phyloP scores from a whole-genome alignment of 2,113 vertebrate genomes.

The Corvus moneduloides region DNA sequence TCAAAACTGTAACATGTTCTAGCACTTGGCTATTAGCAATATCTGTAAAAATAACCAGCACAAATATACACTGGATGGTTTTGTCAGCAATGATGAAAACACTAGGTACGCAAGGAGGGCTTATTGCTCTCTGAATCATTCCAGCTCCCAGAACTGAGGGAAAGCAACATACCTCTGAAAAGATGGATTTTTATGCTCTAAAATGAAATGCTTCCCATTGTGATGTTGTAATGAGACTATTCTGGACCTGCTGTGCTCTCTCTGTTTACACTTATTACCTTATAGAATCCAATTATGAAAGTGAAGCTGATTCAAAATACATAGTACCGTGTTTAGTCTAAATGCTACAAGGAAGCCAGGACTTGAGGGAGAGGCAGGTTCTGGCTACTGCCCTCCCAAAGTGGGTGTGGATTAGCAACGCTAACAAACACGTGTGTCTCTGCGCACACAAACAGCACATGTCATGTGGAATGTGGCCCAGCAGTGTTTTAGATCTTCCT shows the following conservation, averaged over 20 bases:
- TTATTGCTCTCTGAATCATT: background rate
- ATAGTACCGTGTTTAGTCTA: background rate
- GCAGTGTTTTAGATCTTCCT: background rate
- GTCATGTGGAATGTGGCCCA: accelerated
- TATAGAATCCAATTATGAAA: background rate
- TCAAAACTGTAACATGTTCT: background rate
- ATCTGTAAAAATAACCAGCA: background rate
- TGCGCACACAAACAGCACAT: background rate
- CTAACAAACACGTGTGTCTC: accelerated
- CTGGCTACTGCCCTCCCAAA: background rate
- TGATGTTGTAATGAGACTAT: background rate
- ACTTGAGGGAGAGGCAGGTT: background rate
- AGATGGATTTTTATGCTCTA: background rate
- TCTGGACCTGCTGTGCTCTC: background rate
- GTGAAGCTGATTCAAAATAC: background rate
- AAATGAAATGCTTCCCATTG: constrained; percentile 28
- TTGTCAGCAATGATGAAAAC: constrained; percentile 18
- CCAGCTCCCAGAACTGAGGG: background rate
- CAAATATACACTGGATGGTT: constrained; percentile 55
- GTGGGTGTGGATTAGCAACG: background rate
- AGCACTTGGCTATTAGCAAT: background rate
- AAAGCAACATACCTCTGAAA: background rate
- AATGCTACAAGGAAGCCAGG: background rate
- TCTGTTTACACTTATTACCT: constrained; percentile 31
- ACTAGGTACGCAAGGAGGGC: background rate